phyloP scores from a whole-genome alignment of 2,113 vertebrate species.

The Nesogale talazaci region DNA sequence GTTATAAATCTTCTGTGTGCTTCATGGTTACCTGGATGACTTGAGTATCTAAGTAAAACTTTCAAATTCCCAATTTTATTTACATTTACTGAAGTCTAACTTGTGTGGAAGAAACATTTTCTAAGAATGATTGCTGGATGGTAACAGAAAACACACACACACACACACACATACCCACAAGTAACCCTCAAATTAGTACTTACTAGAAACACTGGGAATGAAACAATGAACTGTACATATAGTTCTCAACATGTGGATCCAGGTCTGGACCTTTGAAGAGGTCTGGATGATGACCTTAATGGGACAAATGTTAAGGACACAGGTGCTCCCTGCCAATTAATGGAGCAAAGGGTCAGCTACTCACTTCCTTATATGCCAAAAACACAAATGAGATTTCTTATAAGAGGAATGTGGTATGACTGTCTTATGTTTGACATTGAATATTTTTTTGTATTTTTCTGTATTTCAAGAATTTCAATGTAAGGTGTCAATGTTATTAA shows the following conservation, averaged over 20 bases:
- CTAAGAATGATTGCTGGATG: slow-evolving; percentile 44
- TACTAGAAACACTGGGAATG: slow-evolving; percentile 28
- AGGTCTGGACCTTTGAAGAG: slow-evolving; percentile 55
- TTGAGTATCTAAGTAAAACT: not conserved
- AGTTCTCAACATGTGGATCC: slow-evolving; percentile 21
- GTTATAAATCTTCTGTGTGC: not conserved
- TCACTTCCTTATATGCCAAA: slow-evolving; percentile 82
- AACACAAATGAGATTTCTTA: slow-evolving; percentile 76
- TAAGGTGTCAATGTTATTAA: slow-evolving; percentile 40
- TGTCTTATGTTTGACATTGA: slow-evolving; percentile 71
- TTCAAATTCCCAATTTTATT: slow-evolving; percentile 2
- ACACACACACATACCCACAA: not conserved
- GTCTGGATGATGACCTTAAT: slow-evolving; percentile 29
- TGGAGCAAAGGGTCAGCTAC: slow-evolving; percentile 71
- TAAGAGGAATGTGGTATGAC: slow-evolving; percentile 50
- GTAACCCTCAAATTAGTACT: not conserved
- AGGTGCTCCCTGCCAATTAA: slow-evolving; percentile 66
- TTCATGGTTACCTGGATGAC: not conserved
- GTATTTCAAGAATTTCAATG: slow-evolving; percentile 12
- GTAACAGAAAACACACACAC: slow-evolving; percentile 49
- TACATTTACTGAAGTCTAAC: slow-evolving; percentile 16
- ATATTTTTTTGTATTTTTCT: slow-evolving; percentile 63
- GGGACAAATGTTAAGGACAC: slow-evolving; percentile 25
- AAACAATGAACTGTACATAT: slow-evolving; percentile 2
- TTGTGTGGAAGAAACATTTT: slow-evolving; percentile 68